These are phyloP conservation scores for Ellobius talpinus DNA, from an alignment of 2,113 vertebrate genomes.

Conservation along the genomic window DNA sequence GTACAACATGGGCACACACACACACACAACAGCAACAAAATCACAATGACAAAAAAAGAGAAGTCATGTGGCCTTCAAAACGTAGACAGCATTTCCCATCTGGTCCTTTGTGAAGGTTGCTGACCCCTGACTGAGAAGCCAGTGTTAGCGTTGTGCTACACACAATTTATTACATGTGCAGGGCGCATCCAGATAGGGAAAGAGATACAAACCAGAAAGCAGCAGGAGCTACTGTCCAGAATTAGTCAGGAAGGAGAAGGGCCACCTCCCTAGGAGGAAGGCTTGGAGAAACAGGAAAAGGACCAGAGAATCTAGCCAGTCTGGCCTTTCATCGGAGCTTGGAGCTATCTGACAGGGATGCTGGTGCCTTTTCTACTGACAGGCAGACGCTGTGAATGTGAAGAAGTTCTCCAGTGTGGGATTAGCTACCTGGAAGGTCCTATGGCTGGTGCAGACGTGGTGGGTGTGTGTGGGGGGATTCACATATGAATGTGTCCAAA, in stretches of 20 bases:
- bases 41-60: too few relatives aligned
- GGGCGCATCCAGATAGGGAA: not conserved
- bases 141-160: not conserved
- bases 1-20: too few relatives aligned
- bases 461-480: too few relatives aligned
- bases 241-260: not conserved
- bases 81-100: not conserved
- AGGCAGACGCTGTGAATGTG: too few relatives aligned
- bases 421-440: not conserved
- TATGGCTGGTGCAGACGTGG: not conserved
- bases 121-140: not conserved
- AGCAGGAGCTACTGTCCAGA: not conserved
- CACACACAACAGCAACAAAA: not conserved
- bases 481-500: not conserved
- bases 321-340: not conserved
- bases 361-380: not conserved
- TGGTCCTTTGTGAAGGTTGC: not conserved
- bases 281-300: fast-evolving
- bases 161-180: not conserved
- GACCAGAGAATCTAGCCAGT: not conserved
- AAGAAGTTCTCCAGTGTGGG: not conserved
- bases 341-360: not conserved
- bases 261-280: not conserved
- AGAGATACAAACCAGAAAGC: not conserved
- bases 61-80: not conserved